Percentiles rank a stretch among this genome's conserved stretches.
Conservation (phyloP, 2,888 invertebrate genomes). For the Troides aeacus region DNA sequence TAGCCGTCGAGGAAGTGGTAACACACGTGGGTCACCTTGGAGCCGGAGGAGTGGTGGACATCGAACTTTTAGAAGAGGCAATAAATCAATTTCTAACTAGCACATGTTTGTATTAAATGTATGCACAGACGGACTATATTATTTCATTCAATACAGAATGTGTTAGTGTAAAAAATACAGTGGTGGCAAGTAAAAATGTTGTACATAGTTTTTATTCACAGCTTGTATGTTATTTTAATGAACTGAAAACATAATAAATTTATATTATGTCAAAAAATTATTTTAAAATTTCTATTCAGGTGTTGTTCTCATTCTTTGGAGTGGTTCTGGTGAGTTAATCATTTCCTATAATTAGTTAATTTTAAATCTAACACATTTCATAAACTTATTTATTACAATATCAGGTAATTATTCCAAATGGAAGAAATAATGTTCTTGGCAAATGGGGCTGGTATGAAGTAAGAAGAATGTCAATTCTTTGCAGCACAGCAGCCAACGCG, state of each 20-base stretch:
- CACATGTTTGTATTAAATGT: constrained; percentile 40
- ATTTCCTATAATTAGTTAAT: constrained; percentile 49
- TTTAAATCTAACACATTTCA: constrained; percentile 41
- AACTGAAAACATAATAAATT: constrained; percentile 68
- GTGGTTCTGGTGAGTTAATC: constrained; percentile 63
- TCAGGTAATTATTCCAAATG: constrained; percentile 56
- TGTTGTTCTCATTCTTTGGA: constrained; percentile 38
- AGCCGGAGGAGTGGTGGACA: constrained; percentile 59
- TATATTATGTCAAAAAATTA: constrained; percentile 59
- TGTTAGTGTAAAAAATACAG: constrained; percentile 63
- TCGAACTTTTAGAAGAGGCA: constrained; percentile 67
- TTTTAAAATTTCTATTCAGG: constrained; percentile 52
- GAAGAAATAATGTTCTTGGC: constrained; percentile 20
- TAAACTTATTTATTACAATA: constrained; percentile 40
- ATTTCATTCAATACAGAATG: constrained; percentile 49
- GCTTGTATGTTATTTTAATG: constrained; percentile 67
- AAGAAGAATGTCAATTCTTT: constrained; percentile 13
- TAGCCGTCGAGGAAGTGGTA: constrained; percentile 40
- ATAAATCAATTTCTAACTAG: constrained; percentile 64
- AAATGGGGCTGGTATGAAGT: constrained; percentile 29
- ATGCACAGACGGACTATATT: constrained; percentile 54
- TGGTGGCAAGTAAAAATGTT: constrained; percentile 64
- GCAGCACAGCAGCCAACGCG: constrained; percentile 26
- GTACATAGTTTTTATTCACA: constrained; percentile 73
- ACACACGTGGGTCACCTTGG: constrained; percentile 55